Conservation (phyloP, 2,797 vertebrate species). For the Zalophus californianus region DNA sequence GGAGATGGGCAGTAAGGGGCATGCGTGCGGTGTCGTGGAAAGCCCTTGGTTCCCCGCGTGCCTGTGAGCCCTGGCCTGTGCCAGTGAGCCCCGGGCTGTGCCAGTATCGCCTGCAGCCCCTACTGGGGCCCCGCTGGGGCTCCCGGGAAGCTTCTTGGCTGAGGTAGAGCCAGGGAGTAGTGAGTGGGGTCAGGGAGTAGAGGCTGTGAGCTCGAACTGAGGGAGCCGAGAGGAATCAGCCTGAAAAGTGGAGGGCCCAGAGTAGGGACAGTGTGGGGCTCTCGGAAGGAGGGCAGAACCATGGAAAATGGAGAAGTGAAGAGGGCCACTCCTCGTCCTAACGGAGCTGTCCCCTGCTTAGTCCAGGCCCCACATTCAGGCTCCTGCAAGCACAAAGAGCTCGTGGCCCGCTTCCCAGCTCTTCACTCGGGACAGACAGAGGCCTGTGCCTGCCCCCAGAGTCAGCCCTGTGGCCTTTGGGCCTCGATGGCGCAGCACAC, state of each 20-base stretch:
- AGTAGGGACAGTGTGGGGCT: not conserved
- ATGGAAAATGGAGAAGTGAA: not conserved
- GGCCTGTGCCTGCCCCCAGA: not conserved
- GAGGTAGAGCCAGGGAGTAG: not conserved
- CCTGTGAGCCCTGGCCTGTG: not conserved
- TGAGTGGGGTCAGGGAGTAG: not conserved
- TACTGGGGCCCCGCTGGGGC: fast-evolving
- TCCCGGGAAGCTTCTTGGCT: fast-evolving
- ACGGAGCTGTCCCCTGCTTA: fast-evolving
- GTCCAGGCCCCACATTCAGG: no score
- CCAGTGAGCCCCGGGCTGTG: not conserved
- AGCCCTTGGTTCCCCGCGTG: not conserved
- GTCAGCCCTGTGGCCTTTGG: not conserved
- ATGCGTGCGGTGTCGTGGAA: fast-evolving
- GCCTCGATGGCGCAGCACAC: not conserved
- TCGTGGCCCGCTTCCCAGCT: not conserved
- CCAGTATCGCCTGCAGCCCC: fast-evolving
- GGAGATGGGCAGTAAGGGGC: not conserved
- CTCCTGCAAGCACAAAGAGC: not conserved
- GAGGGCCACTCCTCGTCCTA: not conserved
- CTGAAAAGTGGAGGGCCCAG: not conserved
- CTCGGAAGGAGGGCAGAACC: not conserved
- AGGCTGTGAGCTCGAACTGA: not conserved
- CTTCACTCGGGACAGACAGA: fast-evolving
- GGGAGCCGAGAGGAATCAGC: not conserved